Conservation (phyloP, 2,797 vertebrate species). For the Trachurus trachurus region DNA sequence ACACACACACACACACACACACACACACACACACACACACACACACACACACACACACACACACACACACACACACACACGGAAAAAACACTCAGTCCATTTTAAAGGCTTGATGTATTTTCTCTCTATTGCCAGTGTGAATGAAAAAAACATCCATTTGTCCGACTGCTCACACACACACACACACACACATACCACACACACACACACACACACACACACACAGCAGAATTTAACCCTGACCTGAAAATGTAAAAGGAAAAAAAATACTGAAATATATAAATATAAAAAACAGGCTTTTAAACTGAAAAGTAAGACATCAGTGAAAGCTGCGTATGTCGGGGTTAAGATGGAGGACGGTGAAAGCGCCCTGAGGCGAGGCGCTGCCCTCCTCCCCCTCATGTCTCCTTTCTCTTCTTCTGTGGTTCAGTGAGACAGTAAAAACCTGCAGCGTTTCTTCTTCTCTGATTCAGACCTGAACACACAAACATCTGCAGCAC, state of each 20-base stretch:
- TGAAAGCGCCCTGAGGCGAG: constrained; percentile 73
- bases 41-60: neutral
- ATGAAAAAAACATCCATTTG: constrained; percentile 76
- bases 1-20: constrained; percentile 1
- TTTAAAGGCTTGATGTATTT: constrained; percentile 63
- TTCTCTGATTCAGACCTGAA: constrained; percentile 57
- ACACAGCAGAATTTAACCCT: constrained; percentile 58
- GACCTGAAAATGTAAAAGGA: constrained; percentile 69
- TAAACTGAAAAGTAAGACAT: constrained; percentile 63
- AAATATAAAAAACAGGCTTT: constrained; percentile 68
- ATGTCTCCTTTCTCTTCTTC: constrained; percentile 65
- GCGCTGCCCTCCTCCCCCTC: constrained; percentile 74
- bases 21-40: neutral
- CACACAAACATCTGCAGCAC: constrained; percentile 36
- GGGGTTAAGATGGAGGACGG: constrained; percentile 68
- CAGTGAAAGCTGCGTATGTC: constrained; percentile 34
- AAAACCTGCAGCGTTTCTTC: constrained; percentile 66
- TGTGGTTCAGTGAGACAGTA: constrained; percentile 46
- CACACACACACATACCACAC: constrained; percentile 23
- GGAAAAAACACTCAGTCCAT: constrained; percentile 12
- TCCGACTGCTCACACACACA: constrained; percentile 49
- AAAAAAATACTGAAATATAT: constrained; percentile 57
- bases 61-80: neutral
- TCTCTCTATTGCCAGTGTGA: constrained; percentile 73
- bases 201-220: constrained; percentile 14